Conservation (phyloP, 1,140 invertebrate genomes). For the Agraylea sexmaculata region DNA sequence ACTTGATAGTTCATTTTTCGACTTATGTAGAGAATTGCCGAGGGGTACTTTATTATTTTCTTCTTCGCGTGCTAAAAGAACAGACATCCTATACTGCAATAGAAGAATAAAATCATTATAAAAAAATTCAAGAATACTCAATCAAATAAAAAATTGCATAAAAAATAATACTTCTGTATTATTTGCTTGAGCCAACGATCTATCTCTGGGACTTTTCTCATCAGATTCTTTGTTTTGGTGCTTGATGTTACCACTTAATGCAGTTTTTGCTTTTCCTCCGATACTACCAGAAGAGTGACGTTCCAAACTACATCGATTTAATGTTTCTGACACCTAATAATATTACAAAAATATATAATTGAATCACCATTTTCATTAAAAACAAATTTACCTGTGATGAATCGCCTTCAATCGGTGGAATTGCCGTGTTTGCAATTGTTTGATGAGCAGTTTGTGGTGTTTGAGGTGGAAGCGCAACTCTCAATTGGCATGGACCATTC, state of each 20-base stretch:
- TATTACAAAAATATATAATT: slow-evolving; percentile 5
- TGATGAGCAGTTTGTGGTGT: slow-evolving; percentile 39
- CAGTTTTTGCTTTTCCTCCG: slow-evolving; percentile 23
- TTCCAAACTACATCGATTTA: slow-evolving; percentile 48
- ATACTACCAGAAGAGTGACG: slow-evolving; percentile 35
- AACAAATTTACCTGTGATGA: slow-evolving; percentile 16
- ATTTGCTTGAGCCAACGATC: slow-evolving; percentile 25
- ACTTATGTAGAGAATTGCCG: too few species aligned
- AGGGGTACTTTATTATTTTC: slow-evolving; percentile 29
- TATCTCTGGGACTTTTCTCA: slow-evolving; percentile 23
- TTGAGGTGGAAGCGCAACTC: slow-evolving; percentile 41
- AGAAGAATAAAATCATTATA: slow-evolving; percentile 7
- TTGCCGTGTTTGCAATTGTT: slow-evolving; percentile 24
- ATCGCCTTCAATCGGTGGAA: slow-evolving; percentile 32
- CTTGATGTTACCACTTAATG: slow-evolving; percentile 16
- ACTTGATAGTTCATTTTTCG: too few species aligned
- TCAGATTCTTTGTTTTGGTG: slow-evolving; percentile 25
- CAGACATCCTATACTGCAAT: slow-evolving; percentile 56
- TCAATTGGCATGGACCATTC: slow-evolving; percentile 75
- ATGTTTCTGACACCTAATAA: slow-evolving; percentile 51
- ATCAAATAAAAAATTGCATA: slow-evolving; percentile 6
- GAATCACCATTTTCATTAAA: slow-evolving; percentile 2
- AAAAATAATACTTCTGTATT: slow-evolving; percentile 34
- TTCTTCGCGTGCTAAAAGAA: slow-evolving; percentile 52
- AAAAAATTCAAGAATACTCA: background rate